Percentiles rank a stretch among this genome's conserved stretches.
Conservation (phyloP, 2,888 invertebrate genomes). For the Drymonia ruficornis region DNA sequence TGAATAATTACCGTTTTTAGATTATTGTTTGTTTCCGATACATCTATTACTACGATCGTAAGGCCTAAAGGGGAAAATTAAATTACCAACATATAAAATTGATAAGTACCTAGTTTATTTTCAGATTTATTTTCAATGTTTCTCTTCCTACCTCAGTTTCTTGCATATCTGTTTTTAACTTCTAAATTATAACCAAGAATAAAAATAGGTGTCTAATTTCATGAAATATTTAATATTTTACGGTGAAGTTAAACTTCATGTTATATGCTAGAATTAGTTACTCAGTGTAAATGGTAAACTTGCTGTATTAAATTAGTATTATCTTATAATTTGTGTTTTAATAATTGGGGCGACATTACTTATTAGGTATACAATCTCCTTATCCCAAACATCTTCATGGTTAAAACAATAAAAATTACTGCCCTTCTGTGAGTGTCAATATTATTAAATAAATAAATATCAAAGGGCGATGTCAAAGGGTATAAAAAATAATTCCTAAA, state of each 20-base stretch:
- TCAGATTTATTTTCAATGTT: conserved; percentile 13
- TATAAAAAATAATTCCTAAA: neutral
- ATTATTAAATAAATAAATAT: neutral
- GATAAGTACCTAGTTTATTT: conserved; percentile 7
- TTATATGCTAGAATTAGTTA: conserved; percentile 61
- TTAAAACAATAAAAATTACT: neutral
- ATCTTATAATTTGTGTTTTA: conserved; percentile 45
- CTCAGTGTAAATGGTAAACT: conserved; percentile 73
- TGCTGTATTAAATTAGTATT: conserved; percentile 80
- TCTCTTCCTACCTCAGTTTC: conserved; percentile 58
- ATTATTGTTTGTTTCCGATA: conserved; percentile 37
- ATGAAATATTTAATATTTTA: conserved; percentile 47
- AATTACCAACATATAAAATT: neutral
- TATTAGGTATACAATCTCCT: neutral
- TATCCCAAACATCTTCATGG: neutral
- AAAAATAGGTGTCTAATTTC: conserved; percentile 47
- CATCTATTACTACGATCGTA: conserved; percentile 26
- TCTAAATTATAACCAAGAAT: conserved; percentile 42
- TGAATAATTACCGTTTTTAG: conserved; percentile 42
- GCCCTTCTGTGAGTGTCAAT: conserved; percentile 4
- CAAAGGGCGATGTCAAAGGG: neutral
- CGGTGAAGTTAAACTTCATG: conserved; percentile 73
- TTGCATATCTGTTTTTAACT: conserved; percentile 55
- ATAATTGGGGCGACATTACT: neutral
- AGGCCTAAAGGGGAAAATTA: conserved; percentile 54